Percentiles rank a stretch among this genome's conserved stretches.
Evolutionary conservation across 2,113 vertebrate genomes (phyloP).

Genomic region (Phycodurus eques): DNA sequence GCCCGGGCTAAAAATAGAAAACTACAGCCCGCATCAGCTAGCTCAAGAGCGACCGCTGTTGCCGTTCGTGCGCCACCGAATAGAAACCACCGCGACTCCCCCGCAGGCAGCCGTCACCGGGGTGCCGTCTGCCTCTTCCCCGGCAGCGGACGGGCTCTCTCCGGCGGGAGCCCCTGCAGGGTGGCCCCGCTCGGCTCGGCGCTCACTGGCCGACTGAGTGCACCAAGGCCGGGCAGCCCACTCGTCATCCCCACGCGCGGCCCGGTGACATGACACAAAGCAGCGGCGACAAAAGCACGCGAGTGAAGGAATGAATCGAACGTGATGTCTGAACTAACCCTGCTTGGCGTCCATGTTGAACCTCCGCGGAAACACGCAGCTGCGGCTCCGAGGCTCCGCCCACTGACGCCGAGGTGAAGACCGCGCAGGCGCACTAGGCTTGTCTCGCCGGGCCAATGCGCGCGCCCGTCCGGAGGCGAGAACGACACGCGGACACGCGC

Average conservation of each 20-base stretch:
- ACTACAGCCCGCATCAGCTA: constrained; percentile 74
- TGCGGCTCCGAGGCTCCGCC: constrained; percentile 22
- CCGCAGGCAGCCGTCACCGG: no score
- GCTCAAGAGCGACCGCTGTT: constrained; percentile 41
- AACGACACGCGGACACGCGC: background rate
- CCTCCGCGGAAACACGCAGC: constrained; percentile 59
- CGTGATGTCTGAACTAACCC: constrained; percentile 74
- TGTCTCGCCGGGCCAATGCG: background rate
- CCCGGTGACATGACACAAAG: background rate
- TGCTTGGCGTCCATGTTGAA: constrained; percentile 87
- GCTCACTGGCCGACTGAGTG: background rate
- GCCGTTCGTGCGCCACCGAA: constrained; percentile 36
- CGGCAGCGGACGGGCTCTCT: background rate
- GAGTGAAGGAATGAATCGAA: constrained; percentile 18
- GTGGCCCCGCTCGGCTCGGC: background rate
- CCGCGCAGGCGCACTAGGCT: constrained; percentile 40
- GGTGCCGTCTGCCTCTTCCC: background rate
- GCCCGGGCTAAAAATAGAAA: constrained; percentile 88
- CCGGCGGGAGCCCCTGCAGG: constrained; percentile 40
- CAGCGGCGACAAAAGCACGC: background rate
- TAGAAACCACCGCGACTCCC: background rate
- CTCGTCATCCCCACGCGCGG: background rate
- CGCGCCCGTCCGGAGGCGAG: background rate
- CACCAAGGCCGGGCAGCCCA: background rate
- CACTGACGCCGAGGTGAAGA: background rate